Conservation (phyloP, 2,113 vertebrate genomes). For the Piliocolobus tephrosceles region DNA sequence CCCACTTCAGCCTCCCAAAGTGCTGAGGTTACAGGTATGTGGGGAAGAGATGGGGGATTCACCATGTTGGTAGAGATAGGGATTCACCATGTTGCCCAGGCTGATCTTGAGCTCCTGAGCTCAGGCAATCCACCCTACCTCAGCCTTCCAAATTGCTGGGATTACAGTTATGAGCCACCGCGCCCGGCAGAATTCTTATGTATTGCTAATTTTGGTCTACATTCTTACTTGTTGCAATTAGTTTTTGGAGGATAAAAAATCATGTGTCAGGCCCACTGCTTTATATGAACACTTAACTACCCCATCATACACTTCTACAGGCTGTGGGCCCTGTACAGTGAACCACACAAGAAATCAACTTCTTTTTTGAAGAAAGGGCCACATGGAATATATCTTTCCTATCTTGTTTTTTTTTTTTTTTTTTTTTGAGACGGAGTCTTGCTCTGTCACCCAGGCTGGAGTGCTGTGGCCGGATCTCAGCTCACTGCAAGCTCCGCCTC, state of each 20-base stretch:
- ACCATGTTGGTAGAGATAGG: neutral
- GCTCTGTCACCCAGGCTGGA: too few species aligned
- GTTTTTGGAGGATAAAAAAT: neutral
- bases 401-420: neutral
- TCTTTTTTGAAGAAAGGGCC: neutral
- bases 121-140: neutral
- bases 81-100: neutral
- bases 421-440: too few species aligned
- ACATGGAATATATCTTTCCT: neutral
- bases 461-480: too few species aligned
- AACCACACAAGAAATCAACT: neutral
- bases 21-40: neutral
- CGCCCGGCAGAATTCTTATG: neutral
- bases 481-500: too few species aligned
- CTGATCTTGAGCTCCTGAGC: neutral
- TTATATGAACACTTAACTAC: neutral
- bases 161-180: neutral
- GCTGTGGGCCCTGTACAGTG: neutral
- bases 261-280: neutral
- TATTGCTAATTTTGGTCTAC: neutral
- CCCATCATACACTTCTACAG: neutral
- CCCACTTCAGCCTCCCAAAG: neutral
- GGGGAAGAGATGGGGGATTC: too few species aligned
- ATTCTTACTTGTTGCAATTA: neutral
- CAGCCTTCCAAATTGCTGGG: neutral